phyloP scores from a whole-genome alignment of 2,888 invertebrate species.

The Agonopterix subpropinquella region DNA sequence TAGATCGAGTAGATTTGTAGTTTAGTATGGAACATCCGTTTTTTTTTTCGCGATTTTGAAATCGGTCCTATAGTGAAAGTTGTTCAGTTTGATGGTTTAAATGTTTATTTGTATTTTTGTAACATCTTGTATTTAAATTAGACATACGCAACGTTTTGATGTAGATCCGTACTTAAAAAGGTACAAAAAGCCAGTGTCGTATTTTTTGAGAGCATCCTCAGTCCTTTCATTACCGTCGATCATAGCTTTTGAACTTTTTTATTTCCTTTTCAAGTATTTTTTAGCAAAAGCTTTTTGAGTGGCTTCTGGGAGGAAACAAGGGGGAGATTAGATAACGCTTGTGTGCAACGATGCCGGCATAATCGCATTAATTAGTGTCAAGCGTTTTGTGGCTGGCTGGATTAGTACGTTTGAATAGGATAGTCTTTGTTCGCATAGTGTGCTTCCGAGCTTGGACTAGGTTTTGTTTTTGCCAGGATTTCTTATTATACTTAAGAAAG shows the following conservation, averaged over 20 bases:
- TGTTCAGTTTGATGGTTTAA: too few relatives aligned
- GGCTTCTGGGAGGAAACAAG: conserved; percentile 40
- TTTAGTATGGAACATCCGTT: too few relatives aligned
- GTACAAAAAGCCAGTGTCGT: too few relatives aligned
- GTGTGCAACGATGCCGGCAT: conserved; percentile 24
- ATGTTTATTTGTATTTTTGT: too few relatives aligned
- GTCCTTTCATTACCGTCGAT: conserved; percentile 21
- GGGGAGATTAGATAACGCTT: conserved; percentile 48
- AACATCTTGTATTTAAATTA: too few relatives aligned
- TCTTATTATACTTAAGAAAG: background rate
- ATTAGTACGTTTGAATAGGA: background rate
- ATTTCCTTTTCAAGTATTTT: conserved; percentile 5
- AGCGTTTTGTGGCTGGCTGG: conserved; percentile 9
- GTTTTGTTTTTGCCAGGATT: background rate
- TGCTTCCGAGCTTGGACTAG: background rate
- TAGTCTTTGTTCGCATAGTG: background rate
- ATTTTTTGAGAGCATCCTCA: conserved; percentile 5
- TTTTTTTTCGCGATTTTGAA: too few relatives aligned
- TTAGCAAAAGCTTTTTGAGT: conserved; percentile 27
- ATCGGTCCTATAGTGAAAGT: too few relatives aligned
- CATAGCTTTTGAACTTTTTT: conserved; percentile 21
- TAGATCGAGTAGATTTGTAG: too few relatives aligned
- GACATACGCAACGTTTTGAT: too few relatives aligned
- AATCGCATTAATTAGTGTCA: conserved; percentile 36
- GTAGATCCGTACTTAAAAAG: too few relatives aligned